phyloP scores from a whole-genome alignment of 1,140 invertebrate genomes.

The Apolygus lucorum region DNA sequence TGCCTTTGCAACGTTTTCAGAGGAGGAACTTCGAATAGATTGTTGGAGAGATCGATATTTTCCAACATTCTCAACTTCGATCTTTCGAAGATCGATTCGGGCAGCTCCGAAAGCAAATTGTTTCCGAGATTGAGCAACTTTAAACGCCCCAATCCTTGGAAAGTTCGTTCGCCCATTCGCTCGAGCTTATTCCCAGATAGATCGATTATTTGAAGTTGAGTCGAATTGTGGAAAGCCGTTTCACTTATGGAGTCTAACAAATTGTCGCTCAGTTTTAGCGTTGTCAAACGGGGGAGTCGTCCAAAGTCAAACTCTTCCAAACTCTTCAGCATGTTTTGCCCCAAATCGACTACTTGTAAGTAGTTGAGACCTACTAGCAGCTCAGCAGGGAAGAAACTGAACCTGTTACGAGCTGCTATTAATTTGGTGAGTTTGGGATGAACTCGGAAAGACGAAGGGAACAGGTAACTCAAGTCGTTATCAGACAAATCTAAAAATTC shows the following conservation, averaged over 20 bases:
- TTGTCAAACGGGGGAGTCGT: slow-evolving; percentile 58
- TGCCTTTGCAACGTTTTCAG: slow-evolving; percentile 68
- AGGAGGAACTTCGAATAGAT: slow-evolving; percentile 69
- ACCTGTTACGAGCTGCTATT: slow-evolving; percentile 60
- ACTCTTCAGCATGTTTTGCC: slow-evolving; percentile 61
- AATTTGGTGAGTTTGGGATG: slow-evolving; percentile 62
- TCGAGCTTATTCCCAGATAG: slow-evolving; percentile 66
- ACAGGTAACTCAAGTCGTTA: slow-evolving; percentile 68
- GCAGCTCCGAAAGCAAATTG: slow-evolving; percentile 63
- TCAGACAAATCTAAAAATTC: slow-evolving; percentile 63
- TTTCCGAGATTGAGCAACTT: slow-evolving; percentile 63
- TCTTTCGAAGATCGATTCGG: slow-evolving; percentile 75
- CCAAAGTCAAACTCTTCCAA: slow-evolving; percentile 78
- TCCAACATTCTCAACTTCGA: slow-evolving; percentile 67
- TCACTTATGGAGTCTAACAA: slow-evolving; percentile 69
- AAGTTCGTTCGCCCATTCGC: slow-evolving; percentile 63
- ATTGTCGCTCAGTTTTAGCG: slow-evolving; percentile 61
- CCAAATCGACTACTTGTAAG: slow-evolving; percentile 64
- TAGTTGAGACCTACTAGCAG: slow-evolving; percentile 56
- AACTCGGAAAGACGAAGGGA: slow-evolving; percentile 71
- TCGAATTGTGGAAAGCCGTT: slow-evolving; percentile 82
- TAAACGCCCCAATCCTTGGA: slow-evolving; percentile 69
- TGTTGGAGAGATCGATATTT: slow-evolving; percentile 67
- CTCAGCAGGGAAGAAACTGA: slow-evolving; percentile 73
- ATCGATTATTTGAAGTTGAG: slow-evolving; percentile 72